Evolutionary conservation across 2,888 invertebrate species (phyloP).

Genomic region (Limnephilus auricula): DNA sequence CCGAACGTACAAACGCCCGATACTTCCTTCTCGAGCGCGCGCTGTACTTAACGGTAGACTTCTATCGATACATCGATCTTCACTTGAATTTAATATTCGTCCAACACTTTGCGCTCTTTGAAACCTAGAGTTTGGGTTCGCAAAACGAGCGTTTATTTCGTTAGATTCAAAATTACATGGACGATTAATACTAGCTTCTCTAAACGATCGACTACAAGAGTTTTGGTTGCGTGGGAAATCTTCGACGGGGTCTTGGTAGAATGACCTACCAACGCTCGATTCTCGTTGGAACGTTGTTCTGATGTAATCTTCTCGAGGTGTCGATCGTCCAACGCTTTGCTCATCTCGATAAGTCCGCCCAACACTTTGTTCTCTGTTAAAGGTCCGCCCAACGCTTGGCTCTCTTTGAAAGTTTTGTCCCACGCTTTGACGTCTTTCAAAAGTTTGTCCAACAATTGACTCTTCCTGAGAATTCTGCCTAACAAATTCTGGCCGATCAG

Average conservation of each 20-base stretch:
- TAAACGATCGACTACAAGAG: neutral
- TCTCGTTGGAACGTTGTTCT: conserved; percentile 35
- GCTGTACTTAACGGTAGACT: neutral
- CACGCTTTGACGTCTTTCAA: conserved; percentile 10
- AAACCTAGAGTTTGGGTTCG: conserved; percentile 23
- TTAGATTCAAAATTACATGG: neutral
- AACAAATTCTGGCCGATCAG: neutral
- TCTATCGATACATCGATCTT: neutral
- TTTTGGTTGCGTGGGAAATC: neutral
- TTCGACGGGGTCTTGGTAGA: neutral
- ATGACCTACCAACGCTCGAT: conserved; percentile 21
- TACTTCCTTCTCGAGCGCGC: conserved; percentile 12
- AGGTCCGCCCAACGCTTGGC: neutral
- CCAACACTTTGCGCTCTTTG: conserved; percentile 46
- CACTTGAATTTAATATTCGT: neutral
- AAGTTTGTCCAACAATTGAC: conserved; percentile 19
- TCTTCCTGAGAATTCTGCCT: neutral
- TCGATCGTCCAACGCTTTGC: neutral
- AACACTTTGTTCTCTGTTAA: conserved; percentile 41
- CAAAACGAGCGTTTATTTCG: neutral
- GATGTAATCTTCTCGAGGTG: neutral
- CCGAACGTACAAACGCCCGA: neutral
- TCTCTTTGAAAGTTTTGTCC: neutral
- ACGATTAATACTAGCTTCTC: conserved; percentile 34
- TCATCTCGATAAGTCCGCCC: conserved; percentile 4